These are phyloP conservation scores for Bradypodion pumilum DNA, from an alignment of 2,797 vertebrate genomes.

Conservation along the genomic window DNA sequence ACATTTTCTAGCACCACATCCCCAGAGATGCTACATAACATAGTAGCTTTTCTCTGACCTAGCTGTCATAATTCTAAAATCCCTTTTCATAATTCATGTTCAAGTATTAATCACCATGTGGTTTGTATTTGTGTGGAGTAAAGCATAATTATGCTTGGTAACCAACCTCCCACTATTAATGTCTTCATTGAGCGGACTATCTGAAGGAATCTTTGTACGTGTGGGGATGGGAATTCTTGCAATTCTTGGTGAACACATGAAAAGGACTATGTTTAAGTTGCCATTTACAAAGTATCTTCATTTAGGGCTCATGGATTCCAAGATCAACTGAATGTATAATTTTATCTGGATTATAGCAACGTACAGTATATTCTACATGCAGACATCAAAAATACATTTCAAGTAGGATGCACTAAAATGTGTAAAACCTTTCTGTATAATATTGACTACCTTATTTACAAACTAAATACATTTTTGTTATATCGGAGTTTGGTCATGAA, in stretches of 20 bases:
- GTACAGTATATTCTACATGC: neutral
- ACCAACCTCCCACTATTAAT: neutral
- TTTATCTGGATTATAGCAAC: neutral
- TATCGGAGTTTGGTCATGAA: neutral
- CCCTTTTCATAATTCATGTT: neutral
- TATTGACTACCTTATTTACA: neutral
- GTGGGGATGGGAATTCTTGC: neutral
- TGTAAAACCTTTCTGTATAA: neutral
- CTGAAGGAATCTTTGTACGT: neutral
- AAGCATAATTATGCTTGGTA: no score
- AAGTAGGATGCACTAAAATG: neutral
- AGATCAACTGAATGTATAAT: neutral
- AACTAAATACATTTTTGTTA: slow-evolving; percentile 1
- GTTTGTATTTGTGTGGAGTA: no score
- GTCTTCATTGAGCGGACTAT: neutral
- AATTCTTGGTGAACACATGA: neutral
- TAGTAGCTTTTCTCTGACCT: neutral
- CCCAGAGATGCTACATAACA: neutral
- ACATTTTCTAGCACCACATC: neutral
- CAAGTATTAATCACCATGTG: neutral
- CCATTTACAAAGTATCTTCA: neutral
- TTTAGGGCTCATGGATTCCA: neutral
- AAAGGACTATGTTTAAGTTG: neutral
- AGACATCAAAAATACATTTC: neutral
- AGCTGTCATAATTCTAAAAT: neutral